Base-by-base conservation (phyloP, 2,797 vertebrate species). In the Macropodus opercularis region DNA sequence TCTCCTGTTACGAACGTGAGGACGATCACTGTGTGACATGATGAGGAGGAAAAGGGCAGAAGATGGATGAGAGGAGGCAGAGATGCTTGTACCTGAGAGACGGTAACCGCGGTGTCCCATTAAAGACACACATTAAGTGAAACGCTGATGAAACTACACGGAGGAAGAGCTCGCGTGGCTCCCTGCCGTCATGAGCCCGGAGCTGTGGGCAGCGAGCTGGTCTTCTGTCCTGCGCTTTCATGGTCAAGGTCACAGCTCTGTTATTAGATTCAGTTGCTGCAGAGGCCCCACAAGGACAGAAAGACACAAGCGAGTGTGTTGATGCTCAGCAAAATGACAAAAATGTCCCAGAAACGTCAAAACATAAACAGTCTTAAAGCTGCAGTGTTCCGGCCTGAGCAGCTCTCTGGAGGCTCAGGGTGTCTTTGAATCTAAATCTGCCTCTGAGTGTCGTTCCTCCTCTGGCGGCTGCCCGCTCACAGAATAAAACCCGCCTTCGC, bases 321-420 rank as follows among this genome's bases (percentile, higher is more conserved):
- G 46, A 36, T 48, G 41, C n/a, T 69, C 46, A 49, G 36, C 26
- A 55, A 42, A 71, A 63, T 46, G 59, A 65, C 64, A 49, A 41
- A 67, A 69, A 63, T 54, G 72, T 73, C 58, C 68, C 68, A 63
- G 64, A 78, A 81, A 75, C 63, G 71, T 75, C 64, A 72, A 26
- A 43, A 80, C 48, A 69, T 52, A 66, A 77, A 67, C 59, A 69
- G 43, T 29, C 34, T 59, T 69, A 62, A 72, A 79, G 57, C 69
- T 66, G 13, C 47, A 68, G 62, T 17, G 35, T 49, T 54, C 26
- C 51, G 50, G 43, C 38, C 50, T 43, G n/a, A 22, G 22, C 24
- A 63, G 73, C 51, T 56, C 58, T 64, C 52, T n/a, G 13, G 66
- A 68, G 52, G 26, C 51, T 32, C 8, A 18, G 24, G 23, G 12